phyloP scores from a whole-genome alignment of 53 echinoderm and acorn worm species.

The Echinometra lucunter region DNA sequence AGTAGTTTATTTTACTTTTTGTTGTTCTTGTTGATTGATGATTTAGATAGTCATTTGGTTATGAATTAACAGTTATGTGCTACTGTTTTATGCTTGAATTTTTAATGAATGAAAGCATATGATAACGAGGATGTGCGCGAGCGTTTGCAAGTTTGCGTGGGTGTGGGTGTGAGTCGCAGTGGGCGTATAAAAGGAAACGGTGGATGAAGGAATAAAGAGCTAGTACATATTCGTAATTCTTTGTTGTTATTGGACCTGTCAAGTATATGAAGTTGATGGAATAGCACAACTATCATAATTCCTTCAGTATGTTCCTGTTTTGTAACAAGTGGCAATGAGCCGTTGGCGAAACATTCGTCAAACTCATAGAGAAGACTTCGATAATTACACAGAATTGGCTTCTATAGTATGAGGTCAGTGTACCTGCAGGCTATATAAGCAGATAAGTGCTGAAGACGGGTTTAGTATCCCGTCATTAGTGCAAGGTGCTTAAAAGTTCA shows the following conservation, averaged over 20 bases:
- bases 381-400: not conserved
- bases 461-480: not conserved
- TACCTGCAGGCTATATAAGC: not conserved
- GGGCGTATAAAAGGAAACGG: not conserved
- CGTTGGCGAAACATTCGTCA: not conserved
- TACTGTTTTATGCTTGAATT: too few species aligned
- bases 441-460: not conserved
- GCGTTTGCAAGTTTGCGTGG: too few species aligned
- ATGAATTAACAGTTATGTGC: too few species aligned
- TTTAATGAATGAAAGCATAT: too few species aligned
- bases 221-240: not conserved
- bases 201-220: not conserved
- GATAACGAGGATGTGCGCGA: too few species aligned
- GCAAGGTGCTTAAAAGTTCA: not conserved
- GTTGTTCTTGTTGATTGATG: too few species aligned
- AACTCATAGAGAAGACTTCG: not conserved
- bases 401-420: not conserved
- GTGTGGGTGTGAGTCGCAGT: too few species aligned
- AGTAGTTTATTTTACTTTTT: too few species aligned
- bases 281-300: not conserved
- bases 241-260: not conserved
- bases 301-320: not conserved
- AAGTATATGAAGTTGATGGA: not conserved
- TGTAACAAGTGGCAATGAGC: not conserved
- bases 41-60: too few species aligned